Evolutionary conservation across 2,888 invertebrate genomes (phyloP).

Genomic region (Andricus quercusramuli): DNA sequence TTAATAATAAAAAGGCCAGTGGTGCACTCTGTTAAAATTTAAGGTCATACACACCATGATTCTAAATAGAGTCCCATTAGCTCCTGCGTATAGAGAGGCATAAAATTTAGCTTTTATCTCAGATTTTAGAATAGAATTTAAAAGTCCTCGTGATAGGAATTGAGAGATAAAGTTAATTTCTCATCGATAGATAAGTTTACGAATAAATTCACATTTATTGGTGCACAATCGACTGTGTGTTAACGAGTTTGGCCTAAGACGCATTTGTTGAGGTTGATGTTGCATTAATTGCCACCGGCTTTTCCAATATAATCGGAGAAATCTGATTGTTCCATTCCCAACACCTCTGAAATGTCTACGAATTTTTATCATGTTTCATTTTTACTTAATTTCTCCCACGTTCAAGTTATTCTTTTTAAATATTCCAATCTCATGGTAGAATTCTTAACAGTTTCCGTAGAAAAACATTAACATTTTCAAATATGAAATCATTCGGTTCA

Average conservation of each 20-base stretch:
- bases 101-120: conserved; percentile 58
- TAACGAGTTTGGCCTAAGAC: conserved; percentile 72
- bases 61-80: conserved; percentile 56
- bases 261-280: conserved; percentile 43
- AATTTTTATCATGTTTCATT: too few species aligned
- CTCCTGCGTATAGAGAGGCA: conserved; percentile 51
- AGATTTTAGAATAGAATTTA: conserved; percentile 57
- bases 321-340: background rate
- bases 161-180: conserved; percentile 65
- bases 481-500: too few species aligned
- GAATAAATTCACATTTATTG: conserved; percentile 65
- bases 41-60: conserved; percentile 53
- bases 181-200: conserved; percentile 64
- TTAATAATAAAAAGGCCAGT: conserved; percentile 37
- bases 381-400: too few species aligned
- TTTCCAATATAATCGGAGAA: background rate
- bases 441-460: too few species aligned
- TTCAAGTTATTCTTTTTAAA: too few species aligned
- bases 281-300: conserved; percentile 6
- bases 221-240: conserved; percentile 71
- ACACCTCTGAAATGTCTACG: too few species aligned
- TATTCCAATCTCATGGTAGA: too few species aligned
- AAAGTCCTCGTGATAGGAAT: conserved; percentile 70
- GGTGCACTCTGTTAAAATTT: conserved; percentile 48
- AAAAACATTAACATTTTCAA: too few species aligned